Evolutionary conservation across 2,797 vertebrate species (phyloP).

Genomic region (Natrix natrix): DNA sequence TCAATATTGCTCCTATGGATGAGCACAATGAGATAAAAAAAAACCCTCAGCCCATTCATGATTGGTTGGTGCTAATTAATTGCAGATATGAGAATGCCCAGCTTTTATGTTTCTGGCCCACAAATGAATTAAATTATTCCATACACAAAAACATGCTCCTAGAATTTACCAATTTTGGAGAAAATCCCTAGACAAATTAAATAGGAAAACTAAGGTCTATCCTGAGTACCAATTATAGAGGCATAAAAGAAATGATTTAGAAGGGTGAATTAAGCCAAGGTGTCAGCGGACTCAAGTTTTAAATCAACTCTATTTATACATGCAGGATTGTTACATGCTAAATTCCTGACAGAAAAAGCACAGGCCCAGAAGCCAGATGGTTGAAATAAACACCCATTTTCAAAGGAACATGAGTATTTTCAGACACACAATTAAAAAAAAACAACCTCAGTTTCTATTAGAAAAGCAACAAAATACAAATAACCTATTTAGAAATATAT

Average conservation of each 20-base stretch:
- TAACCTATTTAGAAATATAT: not conserved
- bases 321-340: not conserved
- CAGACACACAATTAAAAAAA: not conserved
- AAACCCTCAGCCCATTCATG: not conserved
- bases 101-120: not conserved
- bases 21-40: not conserved
- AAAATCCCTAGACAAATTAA: not conserved
- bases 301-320: not conserved
- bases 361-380: not conserved
- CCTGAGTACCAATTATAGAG: not conserved
- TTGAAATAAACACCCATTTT: not conserved
- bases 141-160: not conserved
- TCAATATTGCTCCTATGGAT: not conserved
- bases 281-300: not conserved
- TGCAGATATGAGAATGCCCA: not conserved
- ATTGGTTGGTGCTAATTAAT: not conserved
- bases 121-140: not conserved
- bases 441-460: not conserved
- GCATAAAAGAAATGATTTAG: not conserved
- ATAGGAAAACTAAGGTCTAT: not conserved
- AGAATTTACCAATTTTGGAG: not conserved
- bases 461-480: not conserved
- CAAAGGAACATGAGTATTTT: not conserved
- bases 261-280: not conserved
- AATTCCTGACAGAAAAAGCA: not conserved